Conservation (phyloP, 2,888 invertebrate species). For the Xiphydria camelus region DNA sequence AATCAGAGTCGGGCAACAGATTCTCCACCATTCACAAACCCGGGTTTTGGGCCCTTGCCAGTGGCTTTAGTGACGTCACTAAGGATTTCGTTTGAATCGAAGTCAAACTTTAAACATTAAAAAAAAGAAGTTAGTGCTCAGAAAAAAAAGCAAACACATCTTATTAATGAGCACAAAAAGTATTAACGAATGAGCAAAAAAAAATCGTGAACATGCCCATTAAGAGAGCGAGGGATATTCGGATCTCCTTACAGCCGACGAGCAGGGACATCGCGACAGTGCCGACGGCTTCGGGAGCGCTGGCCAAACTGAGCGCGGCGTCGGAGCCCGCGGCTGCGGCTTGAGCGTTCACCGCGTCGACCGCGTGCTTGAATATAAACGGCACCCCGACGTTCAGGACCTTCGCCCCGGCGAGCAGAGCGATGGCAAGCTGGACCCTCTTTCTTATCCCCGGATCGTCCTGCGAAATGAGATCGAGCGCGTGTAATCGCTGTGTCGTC, state of each 20-base stretch:
- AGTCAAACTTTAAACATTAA: too few relatives aligned
- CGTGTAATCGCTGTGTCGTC: not conserved
- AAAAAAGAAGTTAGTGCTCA: too few relatives aligned
- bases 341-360: slow-evolving; percentile 80
- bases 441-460: slow-evolving; percentile 75
- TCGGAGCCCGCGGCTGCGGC: slow-evolving; percentile 59
- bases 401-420: slow-evolving; percentile 81
- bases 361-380: slow-evolving; percentile 91
- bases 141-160: too few relatives aligned
- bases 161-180: too few relatives aligned
- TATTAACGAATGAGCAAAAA: too few relatives aligned
- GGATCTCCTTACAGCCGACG: slow-evolving; percentile 76
- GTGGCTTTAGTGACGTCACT: too few relatives aligned
- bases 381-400: slow-evolving; percentile 90
- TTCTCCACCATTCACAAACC: too few relatives aligned
- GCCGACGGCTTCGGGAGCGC: slow-evolving; percentile 78
- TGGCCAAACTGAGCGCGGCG: slow-evolving; percentile 71
- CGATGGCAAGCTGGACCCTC: slow-evolving; percentile 83
- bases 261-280: slow-evolving; percentile 80
- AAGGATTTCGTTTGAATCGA: too few relatives aligned
- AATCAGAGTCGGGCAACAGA: too few relatives aligned
- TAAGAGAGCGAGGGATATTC: not conserved
- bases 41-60: too few relatives aligned
- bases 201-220: too few relatives aligned
- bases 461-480: too few relatives aligned